These are phyloP conservation scores for Rhabdornis inornatus DNA, from an alignment of 2,113 vertebrate genomes.

Conservation along the genomic window DNA sequence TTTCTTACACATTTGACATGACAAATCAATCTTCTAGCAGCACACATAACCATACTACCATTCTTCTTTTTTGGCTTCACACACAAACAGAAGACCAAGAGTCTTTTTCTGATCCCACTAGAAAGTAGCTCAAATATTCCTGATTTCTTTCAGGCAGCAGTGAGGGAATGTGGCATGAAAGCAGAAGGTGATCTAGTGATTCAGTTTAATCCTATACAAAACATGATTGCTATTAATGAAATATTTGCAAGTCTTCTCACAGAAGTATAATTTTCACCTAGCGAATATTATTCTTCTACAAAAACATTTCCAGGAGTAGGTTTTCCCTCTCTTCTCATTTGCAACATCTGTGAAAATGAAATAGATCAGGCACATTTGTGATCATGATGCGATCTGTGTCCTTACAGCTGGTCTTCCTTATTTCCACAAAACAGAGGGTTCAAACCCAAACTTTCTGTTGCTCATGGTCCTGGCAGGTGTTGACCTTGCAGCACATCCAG, in stretches of 20 bases:
- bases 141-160: neutral
- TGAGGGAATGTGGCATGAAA: neutral
- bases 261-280: neutral
- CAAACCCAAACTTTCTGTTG: neutral
- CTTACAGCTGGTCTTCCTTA: neutral
- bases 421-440: neutral
- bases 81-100: neutral
- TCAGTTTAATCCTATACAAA: neutral
- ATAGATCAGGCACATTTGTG: neutral
- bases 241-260: neutral
- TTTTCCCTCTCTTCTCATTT: neutral
- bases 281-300: neutral
- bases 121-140: neutral
- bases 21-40: neutral
- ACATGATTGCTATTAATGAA: neutral
- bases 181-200: neutral
- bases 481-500: neutral
- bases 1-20: neutral
- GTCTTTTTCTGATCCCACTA: neutral
- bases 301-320: neutral
- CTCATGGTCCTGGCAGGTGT: neutral
- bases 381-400: fast-evolving
- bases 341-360: neutral
- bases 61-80: neutral
- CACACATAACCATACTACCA: neutral